These are phyloP conservation scores for Rhinoptilus africanus DNA, from an alignment of 2,113 vertebrate species.

Conservation along the genomic window DNA sequence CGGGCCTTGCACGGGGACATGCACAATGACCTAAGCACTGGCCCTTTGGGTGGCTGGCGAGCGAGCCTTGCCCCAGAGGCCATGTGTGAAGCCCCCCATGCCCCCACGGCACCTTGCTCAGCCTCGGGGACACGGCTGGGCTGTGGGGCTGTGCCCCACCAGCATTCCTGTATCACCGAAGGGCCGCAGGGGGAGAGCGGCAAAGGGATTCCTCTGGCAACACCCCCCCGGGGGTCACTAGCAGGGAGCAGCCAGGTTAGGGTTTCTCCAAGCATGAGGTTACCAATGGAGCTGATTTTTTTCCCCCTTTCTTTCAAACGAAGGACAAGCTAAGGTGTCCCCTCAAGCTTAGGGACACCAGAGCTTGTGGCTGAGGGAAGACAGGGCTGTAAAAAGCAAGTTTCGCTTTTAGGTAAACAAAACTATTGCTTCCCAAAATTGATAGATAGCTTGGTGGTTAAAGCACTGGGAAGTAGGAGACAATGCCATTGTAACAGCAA, in stretches of 20 bases:
- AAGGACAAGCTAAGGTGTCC: neutral
- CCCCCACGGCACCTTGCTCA: neutral
- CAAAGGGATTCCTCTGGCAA: neutral
- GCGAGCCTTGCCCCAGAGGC: accelerated
- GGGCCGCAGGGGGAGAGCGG: neutral
- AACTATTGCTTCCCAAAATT: neutral
- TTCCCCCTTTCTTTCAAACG: neutral
- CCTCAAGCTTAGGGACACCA: neutral
- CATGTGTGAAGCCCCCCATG: too few species aligned
- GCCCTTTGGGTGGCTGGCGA: neutral
- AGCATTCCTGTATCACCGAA: accelerated
- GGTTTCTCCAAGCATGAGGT: neutral
- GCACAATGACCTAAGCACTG: neutral
- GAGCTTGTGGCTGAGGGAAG: neutral
- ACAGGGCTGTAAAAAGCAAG: neutral
- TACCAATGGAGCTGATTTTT: neutral
- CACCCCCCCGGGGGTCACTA: accelerated
- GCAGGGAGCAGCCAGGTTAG: neutral
- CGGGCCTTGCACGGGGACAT: neutral
- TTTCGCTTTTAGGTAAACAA: neutral
- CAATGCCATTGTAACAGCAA: neutral
- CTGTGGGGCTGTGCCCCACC: accelerated
- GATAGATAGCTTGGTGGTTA: neutral
- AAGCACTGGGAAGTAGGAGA: neutral
- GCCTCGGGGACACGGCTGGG: accelerated